A percentile compares a stretch with the other conserved stretches of the same genome.
phyloP scores from a whole-genome alignment of 37 sponge, comb jelly and placozoan genomes.

The Beroe ovata region DNA sequence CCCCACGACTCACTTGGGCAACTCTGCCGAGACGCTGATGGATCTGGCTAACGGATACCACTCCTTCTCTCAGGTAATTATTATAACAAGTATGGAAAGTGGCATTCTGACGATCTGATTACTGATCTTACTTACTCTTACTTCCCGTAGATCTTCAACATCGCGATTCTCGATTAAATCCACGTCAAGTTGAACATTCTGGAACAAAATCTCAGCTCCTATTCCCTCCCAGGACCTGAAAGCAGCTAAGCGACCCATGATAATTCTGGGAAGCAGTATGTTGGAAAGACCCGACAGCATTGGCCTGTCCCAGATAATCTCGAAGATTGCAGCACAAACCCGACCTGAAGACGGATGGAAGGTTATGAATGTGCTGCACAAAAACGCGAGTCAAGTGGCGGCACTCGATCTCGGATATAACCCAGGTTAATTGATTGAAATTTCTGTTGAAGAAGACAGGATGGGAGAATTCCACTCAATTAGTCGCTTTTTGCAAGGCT shows the following conservation, averaged over 20 bases:
- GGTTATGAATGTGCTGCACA: conserved; percentile 82
- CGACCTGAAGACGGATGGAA: conserved; percentile 73
- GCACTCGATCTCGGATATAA: conserved; percentile 91
- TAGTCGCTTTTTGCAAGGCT: no score
- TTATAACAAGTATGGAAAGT: no score
- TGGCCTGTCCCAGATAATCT: conserved; percentile 67
- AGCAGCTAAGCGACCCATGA: conserved; percentile 78
- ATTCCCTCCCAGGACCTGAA: conserved; percentile 66
- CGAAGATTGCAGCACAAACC: conserved; percentile 68
- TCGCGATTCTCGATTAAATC: no score
- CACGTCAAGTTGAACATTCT: no score
- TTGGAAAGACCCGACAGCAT: conserved; percentile 73
- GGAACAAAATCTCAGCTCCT: no score
- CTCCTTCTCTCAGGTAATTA: conserved; percentile 84
- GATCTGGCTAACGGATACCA: conserved; percentile 80
- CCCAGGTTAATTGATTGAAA: conserved; percentile 52
- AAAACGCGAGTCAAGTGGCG: conserved; percentile 90
- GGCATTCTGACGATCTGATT: background rate
- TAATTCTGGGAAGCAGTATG: conserved; percentile 75
- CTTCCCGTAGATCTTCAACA: no score
- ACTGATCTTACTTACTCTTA: no score
- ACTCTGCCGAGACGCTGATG: conserved; percentile 71
- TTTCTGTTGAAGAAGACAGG: no score
- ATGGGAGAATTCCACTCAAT: no score
- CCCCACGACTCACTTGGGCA: conserved; percentile 77